Evolutionary conservation across 2,113 vertebrate species (phyloP).

Genomic region (Corythoichthys intestinalis): DNA sequence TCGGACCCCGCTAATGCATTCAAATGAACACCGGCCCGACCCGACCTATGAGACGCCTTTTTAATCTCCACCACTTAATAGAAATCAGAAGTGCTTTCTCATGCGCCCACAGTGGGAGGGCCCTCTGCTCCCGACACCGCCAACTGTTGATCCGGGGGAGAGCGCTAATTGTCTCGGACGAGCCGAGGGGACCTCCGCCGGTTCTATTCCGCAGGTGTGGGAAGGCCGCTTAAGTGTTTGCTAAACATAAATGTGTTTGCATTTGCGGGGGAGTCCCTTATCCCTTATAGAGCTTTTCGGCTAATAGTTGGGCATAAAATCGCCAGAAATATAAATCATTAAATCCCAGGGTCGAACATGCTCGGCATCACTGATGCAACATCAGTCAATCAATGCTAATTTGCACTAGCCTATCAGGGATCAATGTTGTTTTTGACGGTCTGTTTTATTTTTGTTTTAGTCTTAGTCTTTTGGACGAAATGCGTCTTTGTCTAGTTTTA

Average conservation of each 20-base stretch:
- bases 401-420: no score
- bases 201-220: slow-evolving; percentile 58
- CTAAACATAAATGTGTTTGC: slow-evolving; percentile 28
- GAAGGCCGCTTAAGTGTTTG: slow-evolving; percentile 42
- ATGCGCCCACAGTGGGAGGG: slow-evolving; percentile 41
- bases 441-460: no score
- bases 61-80: slow-evolving; percentile 71
- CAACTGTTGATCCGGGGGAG: slow-evolving; percentile 54
- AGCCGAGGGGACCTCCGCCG: slow-evolving; percentile 48
- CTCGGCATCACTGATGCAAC: no score
- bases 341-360: no score
- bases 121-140: slow-evolving; percentile 47
- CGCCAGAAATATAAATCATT: no score
- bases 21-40: slow-evolving; percentile 67
- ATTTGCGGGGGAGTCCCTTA: slow-evolving; percentile 61
- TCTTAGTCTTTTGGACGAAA: no score
- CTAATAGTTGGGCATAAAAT: background rate
- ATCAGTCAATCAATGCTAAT: no score
- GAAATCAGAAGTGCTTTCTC: slow-evolving; percentile 65
- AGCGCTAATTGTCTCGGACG: slow-evolving; percentile 57
- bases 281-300: slow-evolving; percentile 40
- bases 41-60: slow-evolving; percentile 69
- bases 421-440: no score
- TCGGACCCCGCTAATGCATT: slow-evolving; percentile 69
- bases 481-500: no score